phyloP scores from a whole-genome alignment of 2,797 vertebrate species.

The Phalloptychus januarius region DNA sequence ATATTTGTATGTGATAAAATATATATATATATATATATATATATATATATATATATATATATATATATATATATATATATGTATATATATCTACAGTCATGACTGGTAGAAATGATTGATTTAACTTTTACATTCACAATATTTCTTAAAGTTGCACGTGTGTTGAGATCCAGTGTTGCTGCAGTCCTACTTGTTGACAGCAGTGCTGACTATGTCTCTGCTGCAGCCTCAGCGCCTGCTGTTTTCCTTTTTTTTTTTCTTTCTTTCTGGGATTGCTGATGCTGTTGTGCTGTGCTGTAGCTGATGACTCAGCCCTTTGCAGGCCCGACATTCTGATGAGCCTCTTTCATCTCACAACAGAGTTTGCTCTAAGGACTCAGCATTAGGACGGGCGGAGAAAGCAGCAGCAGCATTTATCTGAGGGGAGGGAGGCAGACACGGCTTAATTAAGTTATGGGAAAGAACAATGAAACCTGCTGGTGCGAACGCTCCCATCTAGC shows the following conservation, averaged over 20 bases:
- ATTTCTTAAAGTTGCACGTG: constrained; percentile 2
- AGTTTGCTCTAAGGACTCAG: constrained; percentile 42
- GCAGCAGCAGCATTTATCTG: constrained; percentile 43
- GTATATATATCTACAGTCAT: too few relatives aligned
- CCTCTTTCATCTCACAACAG: constrained; percentile 55
- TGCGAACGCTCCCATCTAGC: constrained; percentile 27
- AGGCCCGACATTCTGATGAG: constrained; percentile 50
- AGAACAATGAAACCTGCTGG: constrained; percentile 52
- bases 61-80: too few relatives aligned
- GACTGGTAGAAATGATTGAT: not conserved
- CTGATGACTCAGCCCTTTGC: constrained; percentile 63
- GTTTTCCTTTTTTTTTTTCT: not conserved
- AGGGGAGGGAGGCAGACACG: constrained; percentile 25
- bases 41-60: too few relatives aligned
- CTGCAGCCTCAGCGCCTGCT: constrained; percentile 15
- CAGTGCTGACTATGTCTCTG: constrained; percentile 35
- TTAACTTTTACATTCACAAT: not conserved
- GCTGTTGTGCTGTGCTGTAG: constrained; percentile 31
- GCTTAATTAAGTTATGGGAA: constrained; percentile 63
- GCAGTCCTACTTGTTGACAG: constrained; percentile 47
- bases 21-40: too few relatives aligned
- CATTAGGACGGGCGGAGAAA: constrained; percentile 29
- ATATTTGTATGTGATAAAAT: too few relatives aligned
- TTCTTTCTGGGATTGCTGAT: constrained; percentile 24
- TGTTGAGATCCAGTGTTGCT: constrained; percentile 27